These are phyloP conservation scores for Tetrao urogallus DNA, from an alignment of 2,113 vertebrate genomes.

Conservation along the genomic window DNA sequence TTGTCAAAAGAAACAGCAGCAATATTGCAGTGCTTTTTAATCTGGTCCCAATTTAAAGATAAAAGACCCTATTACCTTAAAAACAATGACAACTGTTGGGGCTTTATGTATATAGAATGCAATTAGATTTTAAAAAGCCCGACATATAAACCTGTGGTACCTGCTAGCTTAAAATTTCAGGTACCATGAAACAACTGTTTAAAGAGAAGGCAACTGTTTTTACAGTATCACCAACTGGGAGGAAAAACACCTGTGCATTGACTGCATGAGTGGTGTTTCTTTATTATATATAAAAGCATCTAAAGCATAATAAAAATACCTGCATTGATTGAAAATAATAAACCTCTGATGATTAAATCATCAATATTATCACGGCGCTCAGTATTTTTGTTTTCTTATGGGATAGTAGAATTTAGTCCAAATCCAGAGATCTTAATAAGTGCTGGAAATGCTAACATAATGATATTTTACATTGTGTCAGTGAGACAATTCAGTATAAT, in stretches of 20 bases:
- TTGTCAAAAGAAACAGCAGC: background rate
- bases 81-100: background rate
- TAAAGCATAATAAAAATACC: background rate
- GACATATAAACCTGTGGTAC: background rate
- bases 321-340: background rate
- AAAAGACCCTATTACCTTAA: background rate
- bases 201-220: background rate
- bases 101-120: background rate
- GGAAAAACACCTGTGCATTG: background rate
- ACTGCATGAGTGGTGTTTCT: background rate
- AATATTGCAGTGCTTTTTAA: background rate
- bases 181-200: background rate
- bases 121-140: background rate
- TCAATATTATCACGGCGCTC: background rate
- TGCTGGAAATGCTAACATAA: background rate
- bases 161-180: background rate
- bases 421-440: background rate
- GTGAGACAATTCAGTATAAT: background rate
- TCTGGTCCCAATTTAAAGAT: background rate
- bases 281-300: background rate
- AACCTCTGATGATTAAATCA: background rate
- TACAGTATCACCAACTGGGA: background rate
- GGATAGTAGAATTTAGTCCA: background rate
- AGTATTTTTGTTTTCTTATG: background rate
- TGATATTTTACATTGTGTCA: background rate